Percentiles rank a stretch among this genome's conserved stretches.
phyloP scores from a whole-genome alignment of 2,888 invertebrate genomes.

The Biston stratarius region DNA sequence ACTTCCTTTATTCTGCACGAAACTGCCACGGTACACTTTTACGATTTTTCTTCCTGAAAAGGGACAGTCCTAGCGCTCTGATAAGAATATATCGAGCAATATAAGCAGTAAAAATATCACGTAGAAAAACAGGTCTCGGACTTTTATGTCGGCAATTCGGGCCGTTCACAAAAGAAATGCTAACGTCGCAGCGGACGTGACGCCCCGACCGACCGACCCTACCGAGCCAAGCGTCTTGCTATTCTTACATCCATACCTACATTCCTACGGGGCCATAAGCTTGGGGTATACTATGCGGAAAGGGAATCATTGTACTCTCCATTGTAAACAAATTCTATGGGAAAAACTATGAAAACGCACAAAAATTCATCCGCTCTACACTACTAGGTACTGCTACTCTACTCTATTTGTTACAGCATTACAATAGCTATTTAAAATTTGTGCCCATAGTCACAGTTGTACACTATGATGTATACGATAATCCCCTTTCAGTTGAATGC shows the following conservation, averaged over 20 bases:
- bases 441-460: too few relatives aligned
- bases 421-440: too few relatives aligned
- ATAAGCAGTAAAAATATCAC: slow-evolving; percentile 80
- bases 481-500: too few relatives aligned
- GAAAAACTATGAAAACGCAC: too few relatives aligned
- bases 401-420: too few relatives aligned
- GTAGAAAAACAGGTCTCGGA: slow-evolving; percentile 79
- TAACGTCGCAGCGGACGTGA: slow-evolving; percentile 75
- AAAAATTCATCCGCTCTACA: too few relatives aligned
- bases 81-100: slow-evolving; percentile 80
- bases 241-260: slow-evolving; percentile 27
- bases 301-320: too few relatives aligned
- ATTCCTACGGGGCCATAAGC: background rate
- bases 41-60: slow-evolving; percentile 73
- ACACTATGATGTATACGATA: too few relatives aligned
- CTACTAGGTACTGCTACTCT: too few relatives aligned
- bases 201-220: slow-evolving; percentile 57
- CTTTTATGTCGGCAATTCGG: slow-evolving; percentile 85
- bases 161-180: slow-evolving; percentile 84
- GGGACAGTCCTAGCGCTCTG: slow-evolving; percentile 68
- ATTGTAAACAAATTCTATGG: too few relatives aligned
- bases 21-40: slow-evolving; percentile 68
- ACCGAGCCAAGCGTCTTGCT: slow-evolving; percentile 29
- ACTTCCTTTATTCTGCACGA: slow-evolving; percentile 64
- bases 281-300: too few relatives aligned